Conservation (phyloP, 2,113 vertebrate species). For the Peromyscus polionotus region DNA sequence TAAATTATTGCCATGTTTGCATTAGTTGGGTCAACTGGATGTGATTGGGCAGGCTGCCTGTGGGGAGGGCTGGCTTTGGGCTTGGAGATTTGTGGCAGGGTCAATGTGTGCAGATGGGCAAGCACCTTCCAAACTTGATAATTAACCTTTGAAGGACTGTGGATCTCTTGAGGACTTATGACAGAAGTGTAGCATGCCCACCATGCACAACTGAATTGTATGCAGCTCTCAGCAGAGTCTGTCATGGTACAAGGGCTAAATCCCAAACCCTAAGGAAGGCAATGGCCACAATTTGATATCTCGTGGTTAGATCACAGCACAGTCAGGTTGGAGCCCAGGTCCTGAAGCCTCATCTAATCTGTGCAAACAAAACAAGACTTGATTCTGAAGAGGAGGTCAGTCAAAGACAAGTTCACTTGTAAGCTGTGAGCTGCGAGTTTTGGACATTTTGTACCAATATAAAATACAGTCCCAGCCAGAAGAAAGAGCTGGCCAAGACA, state of each 20-base stretch:
- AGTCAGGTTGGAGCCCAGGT: not conserved
- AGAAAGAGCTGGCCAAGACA: not conserved
- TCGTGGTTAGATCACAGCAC: not conserved
- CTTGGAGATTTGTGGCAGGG: conserved; percentile 34
- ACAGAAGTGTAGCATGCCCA: not conserved
- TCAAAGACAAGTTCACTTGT: not conserved
- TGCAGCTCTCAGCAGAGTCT: not conserved
- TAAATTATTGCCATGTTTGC: conserved; percentile 77
- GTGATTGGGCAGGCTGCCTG: conserved; percentile 70
- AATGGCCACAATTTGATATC: not conserved
- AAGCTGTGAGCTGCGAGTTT: not conserved
- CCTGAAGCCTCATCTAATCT: not conserved
- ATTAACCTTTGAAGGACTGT: conserved; percentile 44
- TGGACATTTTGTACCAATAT: not conserved
- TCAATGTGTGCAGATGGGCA: not conserved
- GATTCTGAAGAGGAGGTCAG: not conserved
- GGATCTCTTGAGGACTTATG: not conserved
- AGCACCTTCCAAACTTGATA: not conserved
- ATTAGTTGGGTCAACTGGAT: conserved; percentile 81
- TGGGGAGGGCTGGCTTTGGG: conserved; percentile 45
- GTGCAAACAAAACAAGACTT: not conserved
- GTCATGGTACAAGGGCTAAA: not conserved
- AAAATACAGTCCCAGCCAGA: not conserved
- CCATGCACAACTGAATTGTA: not conserved
- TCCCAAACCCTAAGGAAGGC: not conserved